Percentiles rank a stretch among this genome's conserved stretches.
Evolutionary conservation across 53 echinoderm and acorn worm species (phyloP).

Genomic region (Henricia sp.): DNA sequence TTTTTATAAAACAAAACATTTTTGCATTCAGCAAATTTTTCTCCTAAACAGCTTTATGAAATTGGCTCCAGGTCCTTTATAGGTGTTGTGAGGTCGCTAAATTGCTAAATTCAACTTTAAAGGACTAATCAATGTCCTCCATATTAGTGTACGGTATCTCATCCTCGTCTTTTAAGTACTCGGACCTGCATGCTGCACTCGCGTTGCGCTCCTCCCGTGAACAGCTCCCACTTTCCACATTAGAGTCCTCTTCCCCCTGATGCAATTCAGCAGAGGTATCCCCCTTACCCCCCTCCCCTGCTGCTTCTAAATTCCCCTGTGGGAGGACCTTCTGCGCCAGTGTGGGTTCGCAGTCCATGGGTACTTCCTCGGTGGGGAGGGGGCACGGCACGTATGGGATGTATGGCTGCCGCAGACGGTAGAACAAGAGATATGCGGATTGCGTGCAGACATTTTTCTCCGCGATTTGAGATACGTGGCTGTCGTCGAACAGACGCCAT

Average conservation of each 20-base stretch:
- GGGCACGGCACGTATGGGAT: slow-evolving; percentile 63
- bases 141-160: slow-evolving; percentile 69
- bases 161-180: slow-evolving; percentile 18
- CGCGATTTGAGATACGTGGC: slow-evolving; percentile 77
- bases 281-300: neutral
- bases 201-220: slow-evolving; percentile 4
- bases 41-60: no score
- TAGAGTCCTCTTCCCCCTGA: no score
- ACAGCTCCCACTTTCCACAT: neutral
- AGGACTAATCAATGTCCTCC: slow-evolving; percentile 78
- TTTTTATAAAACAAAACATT: no score
- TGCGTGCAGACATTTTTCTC: slow-evolving; percentile 93
- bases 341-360: slow-evolving; percentile 19
- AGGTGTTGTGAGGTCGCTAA: no score
- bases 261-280: no score
- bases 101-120: no score
- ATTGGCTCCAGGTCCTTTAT: no score
- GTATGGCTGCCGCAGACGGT: slow-evolving; percentile 84
- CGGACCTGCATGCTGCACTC: neutral
- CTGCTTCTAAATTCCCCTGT: neutral
- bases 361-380: neutral
- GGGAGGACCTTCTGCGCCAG: neutral
- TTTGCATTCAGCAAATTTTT: no score
- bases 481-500: slow-evolving; percentile 98
- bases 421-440: slow-evolving; percentile 96